Evolutionary conservation across 92 coral and sea anemone species (phyloP).

Genomic region (Porites rus): DNA sequence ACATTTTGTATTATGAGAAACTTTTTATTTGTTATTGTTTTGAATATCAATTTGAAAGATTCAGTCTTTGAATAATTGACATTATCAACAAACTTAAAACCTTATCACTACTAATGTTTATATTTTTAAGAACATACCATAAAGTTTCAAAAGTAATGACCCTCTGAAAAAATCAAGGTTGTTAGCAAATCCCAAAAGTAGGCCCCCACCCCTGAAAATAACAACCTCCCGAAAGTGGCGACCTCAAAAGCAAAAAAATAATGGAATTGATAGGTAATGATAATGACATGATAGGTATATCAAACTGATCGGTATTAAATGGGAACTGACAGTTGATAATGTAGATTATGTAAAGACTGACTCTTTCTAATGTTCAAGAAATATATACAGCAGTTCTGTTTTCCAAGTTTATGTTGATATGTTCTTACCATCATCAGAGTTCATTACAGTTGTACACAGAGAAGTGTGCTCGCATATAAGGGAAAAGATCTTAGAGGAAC

Average conservation of each 20-base stretch:
- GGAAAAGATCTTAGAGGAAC: slow-evolving; percentile 65
- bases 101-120: not conserved
- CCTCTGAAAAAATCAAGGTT: not conserved
- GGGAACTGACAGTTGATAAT: slow-evolving; percentile 13
- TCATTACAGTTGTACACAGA: slow-evolving; percentile 14
- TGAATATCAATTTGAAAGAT: not conserved
- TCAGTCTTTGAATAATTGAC: not conserved
- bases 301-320: slow-evolving; percentile 10
- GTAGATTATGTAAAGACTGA: slow-evolving; percentile 7
- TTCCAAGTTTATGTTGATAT: not conserved
- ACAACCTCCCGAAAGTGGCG: not conserved
- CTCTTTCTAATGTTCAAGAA: slow-evolving; percentile 13
- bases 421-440: slow-evolving; percentile 12
- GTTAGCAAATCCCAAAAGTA: not conserved
- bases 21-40: not conserved
- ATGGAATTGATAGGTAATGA: not conserved
- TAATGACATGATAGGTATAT: slow-evolving; percentile 11
- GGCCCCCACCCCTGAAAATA: slow-evolving; percentile 8
- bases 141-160: slow-evolving; percentile 4
- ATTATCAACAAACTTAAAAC: slow-evolving; percentile 5
- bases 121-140: not conserved
- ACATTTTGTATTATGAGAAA: not conserved
- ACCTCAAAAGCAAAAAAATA: not conserved
- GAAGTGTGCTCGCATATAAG: slow-evolving; percentile 34
- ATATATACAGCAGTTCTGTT: slow-evolving; percentile 13